Base-by-base conservation (phyloP, 2,113 vertebrate species). In the Hyperopisus bebe region DNA sequence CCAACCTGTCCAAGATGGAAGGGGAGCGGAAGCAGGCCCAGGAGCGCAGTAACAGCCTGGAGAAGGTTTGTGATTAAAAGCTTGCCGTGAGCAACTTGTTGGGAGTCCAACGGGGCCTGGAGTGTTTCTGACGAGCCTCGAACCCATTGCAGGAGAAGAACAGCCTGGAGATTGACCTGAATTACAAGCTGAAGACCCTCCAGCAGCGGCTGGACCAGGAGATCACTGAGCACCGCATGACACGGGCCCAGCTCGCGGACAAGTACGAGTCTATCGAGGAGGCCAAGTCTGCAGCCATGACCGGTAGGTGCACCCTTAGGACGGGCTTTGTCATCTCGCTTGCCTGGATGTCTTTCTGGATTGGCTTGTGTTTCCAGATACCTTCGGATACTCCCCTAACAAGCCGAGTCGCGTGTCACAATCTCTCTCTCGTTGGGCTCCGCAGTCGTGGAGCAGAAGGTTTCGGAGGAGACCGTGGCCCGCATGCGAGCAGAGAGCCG, bases 201-300 rank as follows among this genome's bases (percentile, higher is more conserved):
- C 98, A 99, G 95, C 98, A 99, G 90, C 96, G 96, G 11, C 94
- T 99, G 94, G 98, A 99, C 91, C 98, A 99, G 94, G 98, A 99
- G 89, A 92, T 97, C 90, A 98, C 96, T 4, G 98, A 99, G 92
- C 98, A 99, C 95, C 96, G 97, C 90, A 96, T 97, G 94, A 98
- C 97, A 11, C 97, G 98, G 91, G 97, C 98, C 7, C 97, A 98
- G 87, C 95, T 99, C 91, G 98, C 97, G 74, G 98, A 99, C 96
- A 98, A 98, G 91, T 97, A 99, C 90, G 98, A 99, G 88, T 98
- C 98, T 39, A 97, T 99, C 90, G 98, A 99, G 95, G 98, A 99
- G 93, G 97, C 98, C 92, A 98, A 98, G 93, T 99, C 97, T 70
- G 97, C 97, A 82, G 97, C 97, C 48, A 99, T 97, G 98, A 97